Conservation (phyloP, 2,113 vertebrate species). For the Rhodinocichla rosea region DNA sequence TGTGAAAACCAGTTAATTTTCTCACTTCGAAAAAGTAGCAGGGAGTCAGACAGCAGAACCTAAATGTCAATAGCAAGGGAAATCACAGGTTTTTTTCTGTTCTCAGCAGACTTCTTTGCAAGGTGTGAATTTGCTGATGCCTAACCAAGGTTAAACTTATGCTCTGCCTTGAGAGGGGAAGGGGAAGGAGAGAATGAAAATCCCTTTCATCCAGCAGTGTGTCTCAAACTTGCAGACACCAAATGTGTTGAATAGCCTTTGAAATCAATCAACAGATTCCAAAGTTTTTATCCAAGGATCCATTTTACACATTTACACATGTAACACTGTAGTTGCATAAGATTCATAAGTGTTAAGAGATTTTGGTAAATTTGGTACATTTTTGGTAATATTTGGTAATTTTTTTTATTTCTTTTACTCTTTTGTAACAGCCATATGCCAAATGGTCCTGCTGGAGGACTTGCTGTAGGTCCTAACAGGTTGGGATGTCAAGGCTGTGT, state of each 20-base stretch:
- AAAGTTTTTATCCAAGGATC: background rate
- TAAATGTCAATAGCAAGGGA: background rate
- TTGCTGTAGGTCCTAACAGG: background rate
- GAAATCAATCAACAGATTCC: background rate
- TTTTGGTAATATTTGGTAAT: no score
- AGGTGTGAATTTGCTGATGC: background rate
- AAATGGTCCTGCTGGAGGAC: background rate
- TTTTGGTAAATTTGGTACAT: background rate
- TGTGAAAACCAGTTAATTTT: background rate
- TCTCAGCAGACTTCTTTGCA: background rate
- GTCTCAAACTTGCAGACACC: background rate
- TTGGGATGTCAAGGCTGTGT: background rate
- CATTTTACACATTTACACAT: background rate
- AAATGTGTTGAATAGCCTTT: background rate
- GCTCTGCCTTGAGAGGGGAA: background rate
- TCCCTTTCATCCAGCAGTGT: background rate
- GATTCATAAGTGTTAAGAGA: background rate
- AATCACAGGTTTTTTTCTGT: conserved; percentile 8
- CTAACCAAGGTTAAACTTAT: background rate
- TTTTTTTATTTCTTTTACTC: background rate
- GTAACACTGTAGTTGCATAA: background rate
- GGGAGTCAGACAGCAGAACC: background rate
- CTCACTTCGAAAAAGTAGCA: background rate
- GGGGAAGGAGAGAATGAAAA: background rate
- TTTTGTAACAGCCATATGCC: background rate